These are phyloP conservation scores for Sialia sialis DNA, from an alignment of 2,113 vertebrate species.

Conservation along the genomic window DNA sequence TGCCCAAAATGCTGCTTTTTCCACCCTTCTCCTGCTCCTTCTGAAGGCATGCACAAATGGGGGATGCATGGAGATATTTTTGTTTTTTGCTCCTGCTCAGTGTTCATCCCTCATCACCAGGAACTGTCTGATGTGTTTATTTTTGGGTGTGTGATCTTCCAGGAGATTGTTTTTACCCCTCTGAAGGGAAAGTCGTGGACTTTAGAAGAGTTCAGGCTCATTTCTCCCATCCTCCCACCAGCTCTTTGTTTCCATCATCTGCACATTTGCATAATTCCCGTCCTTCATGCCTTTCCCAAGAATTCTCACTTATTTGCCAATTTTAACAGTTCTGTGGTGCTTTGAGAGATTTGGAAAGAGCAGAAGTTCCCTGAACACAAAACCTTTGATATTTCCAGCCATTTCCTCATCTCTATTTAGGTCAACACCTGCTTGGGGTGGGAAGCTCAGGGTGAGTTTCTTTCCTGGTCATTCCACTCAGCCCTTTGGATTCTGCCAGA, in stretches of 20 bases:
- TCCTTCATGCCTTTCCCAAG: neutral
- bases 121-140: slow-evolving; percentile 1
- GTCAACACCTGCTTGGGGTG: neutral
- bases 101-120: neutral
- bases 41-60: neutral
- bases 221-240: neutral
- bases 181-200: neutral
- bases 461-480: neutral
- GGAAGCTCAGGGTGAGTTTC: neutral
- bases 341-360: neutral
- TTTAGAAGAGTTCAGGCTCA: neutral
- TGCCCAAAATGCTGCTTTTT: neutral
- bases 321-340: neutral
- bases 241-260: neutral
- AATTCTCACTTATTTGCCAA: neutral
- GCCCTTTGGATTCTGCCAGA: neutral
- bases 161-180: neutral
- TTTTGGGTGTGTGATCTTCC: neutral
- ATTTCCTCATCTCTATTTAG: neutral
- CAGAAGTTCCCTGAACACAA: neutral
- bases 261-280: neutral
- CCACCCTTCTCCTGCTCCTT: neutral
- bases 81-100: neutral
- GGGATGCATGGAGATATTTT: slow-evolving; percentile 1
- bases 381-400: slow-evolving; percentile 22